Conservation (phyloP, 2,888 invertebrate genomes). For the Drosophila eohydei region DNA sequence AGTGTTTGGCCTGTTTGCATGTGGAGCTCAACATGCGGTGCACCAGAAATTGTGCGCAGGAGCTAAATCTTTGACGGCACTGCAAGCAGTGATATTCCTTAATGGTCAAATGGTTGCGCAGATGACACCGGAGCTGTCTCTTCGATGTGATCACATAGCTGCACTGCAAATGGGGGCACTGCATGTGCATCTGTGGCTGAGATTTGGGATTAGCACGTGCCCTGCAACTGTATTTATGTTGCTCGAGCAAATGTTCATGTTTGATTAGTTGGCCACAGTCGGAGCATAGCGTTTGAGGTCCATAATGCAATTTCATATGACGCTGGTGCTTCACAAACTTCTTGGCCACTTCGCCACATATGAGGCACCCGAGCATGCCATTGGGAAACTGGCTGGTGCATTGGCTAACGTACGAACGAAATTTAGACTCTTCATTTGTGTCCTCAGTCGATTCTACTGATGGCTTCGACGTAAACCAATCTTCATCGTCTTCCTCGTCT, state of each 20-base stretch:
- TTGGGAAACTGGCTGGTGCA: slow-evolving; percentile 58
- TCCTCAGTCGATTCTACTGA: not conserved
- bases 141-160: slow-evolving; percentile 43
- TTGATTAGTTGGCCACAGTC: slow-evolving; percentile 60
- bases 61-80: slow-evolving; percentile 54
- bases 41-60: slow-evolving; percentile 42
- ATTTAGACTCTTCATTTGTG: slow-evolving; percentile 4
- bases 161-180: slow-evolving; percentile 71
- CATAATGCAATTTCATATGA: slow-evolving; percentile 70
- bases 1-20: slow-evolving; percentile 43
- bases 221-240: slow-evolving; percentile 56
- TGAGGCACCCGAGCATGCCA: slow-evolving; percentile 64
- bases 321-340: slow-evolving; percentile 33
- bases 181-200: slow-evolving; percentile 18
- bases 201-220: not conserved
- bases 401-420: slow-evolving; percentile 41
- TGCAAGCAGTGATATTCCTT: slow-evolving; percentile 54
- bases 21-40: slow-evolving; percentile 44
- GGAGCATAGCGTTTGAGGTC: slow-evolving; percentile 59
- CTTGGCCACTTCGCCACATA: slow-evolving; percentile 71
- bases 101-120: slow-evolving; percentile 46
- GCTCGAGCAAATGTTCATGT: slow-evolving; percentile 32
- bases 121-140: slow-evolving; percentile 59
- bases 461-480: not conserved
- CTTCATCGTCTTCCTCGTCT: slow-evolving; percentile 27